These are phyloP conservation scores for Ephialtes manifestator DNA, from an alignment of 2,888 invertebrate genomes.

Conservation along the genomic window DNA sequence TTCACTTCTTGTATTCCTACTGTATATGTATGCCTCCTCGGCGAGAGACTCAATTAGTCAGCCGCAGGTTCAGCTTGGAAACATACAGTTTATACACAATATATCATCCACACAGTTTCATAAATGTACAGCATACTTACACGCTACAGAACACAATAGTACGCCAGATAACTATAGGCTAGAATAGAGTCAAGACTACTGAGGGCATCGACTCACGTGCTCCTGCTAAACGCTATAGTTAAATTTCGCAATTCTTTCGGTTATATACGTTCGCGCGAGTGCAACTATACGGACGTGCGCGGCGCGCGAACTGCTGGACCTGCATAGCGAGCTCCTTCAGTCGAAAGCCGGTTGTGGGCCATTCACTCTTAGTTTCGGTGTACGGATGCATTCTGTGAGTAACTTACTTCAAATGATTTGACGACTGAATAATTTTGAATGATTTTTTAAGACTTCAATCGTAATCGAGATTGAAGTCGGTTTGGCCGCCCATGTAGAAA, in stretches of 20 bases:
- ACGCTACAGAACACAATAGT: constrained; percentile 35
- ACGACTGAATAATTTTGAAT: too few species aligned
- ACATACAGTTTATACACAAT: constrained; percentile 8
- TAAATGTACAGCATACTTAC: background rate
- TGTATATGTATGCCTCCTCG: constrained; percentile 22
- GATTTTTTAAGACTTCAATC: too few species aligned
- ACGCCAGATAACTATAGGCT: constrained; percentile 19
- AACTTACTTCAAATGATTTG: too few species aligned
- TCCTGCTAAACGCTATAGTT: constrained; percentile 33
- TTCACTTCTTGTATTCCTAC: constrained; percentile 36
- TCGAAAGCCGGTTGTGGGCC: too few species aligned
- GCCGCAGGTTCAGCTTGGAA: constrained; percentile 31
- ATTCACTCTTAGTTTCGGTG: too few species aligned
- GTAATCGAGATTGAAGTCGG: too few species aligned
- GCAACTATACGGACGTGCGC: constrained; percentile 14
- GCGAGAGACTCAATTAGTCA: constrained; percentile 50
- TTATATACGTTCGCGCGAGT: constrained; percentile 25
- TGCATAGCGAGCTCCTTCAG: background rate
- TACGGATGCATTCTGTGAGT: too few species aligned
- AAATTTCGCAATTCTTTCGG: constrained; percentile 51
- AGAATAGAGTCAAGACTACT: constrained; percentile 24
- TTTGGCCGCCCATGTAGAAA: too few species aligned
- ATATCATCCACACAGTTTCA: background rate
- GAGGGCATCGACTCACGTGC: constrained; percentile 56
- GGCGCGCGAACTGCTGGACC: background rate